Base-by-base conservation (phyloP, 2,113 vertebrate species). In the Dascyllus trimaculatus region DNA sequence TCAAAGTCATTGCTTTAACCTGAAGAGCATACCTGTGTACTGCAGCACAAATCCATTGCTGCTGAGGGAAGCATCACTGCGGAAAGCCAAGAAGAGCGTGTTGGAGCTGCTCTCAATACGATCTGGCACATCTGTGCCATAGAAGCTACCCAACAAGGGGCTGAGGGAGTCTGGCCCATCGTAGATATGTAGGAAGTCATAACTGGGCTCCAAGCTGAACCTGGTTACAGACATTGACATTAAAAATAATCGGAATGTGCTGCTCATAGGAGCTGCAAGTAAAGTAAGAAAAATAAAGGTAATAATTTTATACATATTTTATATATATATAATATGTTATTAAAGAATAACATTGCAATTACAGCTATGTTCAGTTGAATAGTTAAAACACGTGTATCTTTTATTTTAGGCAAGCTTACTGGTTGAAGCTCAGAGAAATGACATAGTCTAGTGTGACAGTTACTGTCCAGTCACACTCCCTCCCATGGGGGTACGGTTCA, bases 151-250 rank as follows among this genome's bases (percentile, higher is more conserved):
- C 21, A 99, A 93, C 75, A 99, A 93, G 4, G 97, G 96, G 88
- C 97, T 98, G 78, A 98, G 96, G 0, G 98, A 98, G 93, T 97
- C 96, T 0, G 96, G 95, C 3, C 98, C 98, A 0, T 99, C 98
- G 0, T 99, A 99, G 92, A 99, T 96, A 29, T 99, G 98, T 26
- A 99, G 94, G 83, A 99, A 99, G 90, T 99, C 98, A 8, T 99
- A 99, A 85, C 98, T 98, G 22, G 98, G 96, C 88, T 99, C 98
- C 90, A 99, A 87, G 82, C 96, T 99, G 93, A 99, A 99, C 90
- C 98, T 99, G 85, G 24, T 62, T n/a, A 46, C 11, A 79, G 0
- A 78, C 9, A 49, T 15, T 19, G 7, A 53, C n/a, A 80, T 22
- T 2, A 48, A 62, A 83, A 11, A 9, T 11, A 45, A 32, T 73